Conservation (phyloP, 2,113 vertebrate species). For the Corvus moneduloides region DNA sequence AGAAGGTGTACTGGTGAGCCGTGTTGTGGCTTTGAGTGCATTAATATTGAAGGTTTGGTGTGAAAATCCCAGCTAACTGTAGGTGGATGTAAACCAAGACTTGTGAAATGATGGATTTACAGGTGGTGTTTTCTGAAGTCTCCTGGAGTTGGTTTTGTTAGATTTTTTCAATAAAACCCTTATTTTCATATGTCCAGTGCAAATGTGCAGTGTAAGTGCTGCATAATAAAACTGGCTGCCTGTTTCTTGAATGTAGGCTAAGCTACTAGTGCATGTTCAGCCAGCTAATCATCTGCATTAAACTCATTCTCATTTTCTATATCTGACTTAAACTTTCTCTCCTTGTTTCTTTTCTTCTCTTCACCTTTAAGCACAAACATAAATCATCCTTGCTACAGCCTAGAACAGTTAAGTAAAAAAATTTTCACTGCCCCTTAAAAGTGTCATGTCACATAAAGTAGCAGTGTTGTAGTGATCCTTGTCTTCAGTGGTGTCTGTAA, state of each 20-base stretch:
- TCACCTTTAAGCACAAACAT: conserved; percentile 99
- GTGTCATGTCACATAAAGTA: conserved; percentile 77
- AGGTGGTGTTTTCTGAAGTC: conserved; percentile 68
- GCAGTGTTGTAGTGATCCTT: conserved; percentile 80
- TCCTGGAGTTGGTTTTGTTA: conserved; percentile 47
- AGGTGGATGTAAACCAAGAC: conserved; percentile 6
- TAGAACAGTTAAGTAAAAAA: conserved; percentile 99
- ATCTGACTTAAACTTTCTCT: conserved; percentile 98
- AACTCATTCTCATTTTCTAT: conserved; percentile 90
- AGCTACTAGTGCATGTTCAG: conserved; percentile 81
- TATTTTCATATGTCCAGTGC: neutral
- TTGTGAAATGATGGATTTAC: conserved; percentile 77
- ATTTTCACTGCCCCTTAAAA: conserved; percentile 76
- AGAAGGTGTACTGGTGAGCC: conserved; percentile 15
- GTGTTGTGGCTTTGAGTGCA: neutral
- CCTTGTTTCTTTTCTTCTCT: conserved; percentile 89
- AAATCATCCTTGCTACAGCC: conserved; percentile 99
- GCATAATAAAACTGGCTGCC: conserved; percentile 56
- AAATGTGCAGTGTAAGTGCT: conserved; percentile 17
- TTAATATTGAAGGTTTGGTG: neutral
- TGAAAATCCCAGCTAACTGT: neutral
- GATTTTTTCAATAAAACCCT: neutral
- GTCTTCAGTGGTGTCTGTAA: conserved; percentile 79
- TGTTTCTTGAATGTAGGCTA: conserved; percentile 54
- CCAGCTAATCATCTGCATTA: conserved; percentile 88